These are phyloP conservation scores for Gisinianus flammeolus DNA, from an alignment of 2,888 invertebrate genomes.

Conservation along the genomic window DNA sequence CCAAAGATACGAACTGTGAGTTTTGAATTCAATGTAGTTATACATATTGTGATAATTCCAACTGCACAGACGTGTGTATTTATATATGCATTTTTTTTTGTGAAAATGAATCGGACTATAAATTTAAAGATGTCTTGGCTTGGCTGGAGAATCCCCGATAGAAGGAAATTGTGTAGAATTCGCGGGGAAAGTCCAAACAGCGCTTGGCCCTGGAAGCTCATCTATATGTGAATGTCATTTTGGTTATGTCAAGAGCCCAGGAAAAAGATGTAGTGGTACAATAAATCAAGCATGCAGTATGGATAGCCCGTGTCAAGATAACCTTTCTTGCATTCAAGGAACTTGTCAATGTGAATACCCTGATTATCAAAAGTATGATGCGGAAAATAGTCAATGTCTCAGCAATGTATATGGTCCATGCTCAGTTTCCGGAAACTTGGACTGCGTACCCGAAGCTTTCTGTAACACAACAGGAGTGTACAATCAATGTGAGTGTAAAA, in stretches of 20 bases:
- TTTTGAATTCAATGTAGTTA: background rate
- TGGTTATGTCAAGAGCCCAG: background rate
- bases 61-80: background rate
- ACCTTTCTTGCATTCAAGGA: constrained; percentile 11
- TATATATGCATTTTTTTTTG: background rate
- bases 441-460: constrained; percentile 6
- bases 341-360: constrained; percentile 21
- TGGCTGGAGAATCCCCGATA: constrained; percentile 13
- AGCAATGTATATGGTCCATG: constrained; percentile 21
- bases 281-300: constrained; percentile 3
- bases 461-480: constrained; percentile 5
- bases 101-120: background rate
- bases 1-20: constrained; percentile 23
- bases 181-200: background rate
- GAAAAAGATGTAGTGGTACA: constrained; percentile 7
- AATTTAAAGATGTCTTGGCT: constrained; percentile 13
- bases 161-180: constrained; percentile 30
- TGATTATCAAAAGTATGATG: background rate
- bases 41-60: background rate
- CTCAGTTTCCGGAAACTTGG: background rate
- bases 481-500: constrained; percentile 17
- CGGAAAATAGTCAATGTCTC: background rate
- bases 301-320: background rate
- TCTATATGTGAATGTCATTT: constrained; percentile 8
- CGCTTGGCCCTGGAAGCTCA: background rate